Evolutionary conservation across 2,888 invertebrate species (phyloP), one percentile per base, ranked within the genome.

Genomic region (Ectemnius lituratus): DNA sequence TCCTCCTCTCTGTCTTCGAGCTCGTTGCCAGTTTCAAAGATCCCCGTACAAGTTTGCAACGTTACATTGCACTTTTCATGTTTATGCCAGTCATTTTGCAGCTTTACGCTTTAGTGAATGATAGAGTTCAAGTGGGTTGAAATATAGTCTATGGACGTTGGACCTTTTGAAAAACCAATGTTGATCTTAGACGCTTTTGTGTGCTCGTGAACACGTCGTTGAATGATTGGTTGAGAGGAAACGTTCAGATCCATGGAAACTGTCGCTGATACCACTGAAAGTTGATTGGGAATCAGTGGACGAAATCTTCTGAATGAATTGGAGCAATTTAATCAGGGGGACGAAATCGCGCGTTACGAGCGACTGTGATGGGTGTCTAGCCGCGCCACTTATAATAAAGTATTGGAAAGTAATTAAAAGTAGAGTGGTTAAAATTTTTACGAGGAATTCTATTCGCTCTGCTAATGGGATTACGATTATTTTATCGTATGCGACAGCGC

Each of bases 331-430:
- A 71, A 67, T 68, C 70, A 52, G n/a, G 61, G 61, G 37, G 52
- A 59, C 62, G 64, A 49, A 64, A 70, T 62, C 76, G 56, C 58
- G 66, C 67, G 27, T 20, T 27, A 27, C n/a, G 27, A 5, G n/a
- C 69, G 66, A 58, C 59, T 56, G 67, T 16, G n/a, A 28, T 0
- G 18, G n/a, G 4, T 20, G n/a, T 18, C 27, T 49, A 20, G 20
- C 18, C 2, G 47, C 73, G 72, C 66, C 66, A 61, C 68, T 72
- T 56, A 60, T 77, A 77, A 72, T 45, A 59, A 62, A 60, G 46
- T 45, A 70, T 67, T 56, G 59, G 52, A 49, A 61, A 82, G 70
- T 82, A 80, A 80, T 80, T 82, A 73, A 80, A 71, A 67, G 60
- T 47, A 59, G 60, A 61, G 62, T 60, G 47, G 18, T 68, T 46